Percentiles rank a stretch among this genome's conserved stretches.
phyloP scores from a whole-genome alignment of 2,888 invertebrate genomes.

The Synanthedon tipuliformis region DNA sequence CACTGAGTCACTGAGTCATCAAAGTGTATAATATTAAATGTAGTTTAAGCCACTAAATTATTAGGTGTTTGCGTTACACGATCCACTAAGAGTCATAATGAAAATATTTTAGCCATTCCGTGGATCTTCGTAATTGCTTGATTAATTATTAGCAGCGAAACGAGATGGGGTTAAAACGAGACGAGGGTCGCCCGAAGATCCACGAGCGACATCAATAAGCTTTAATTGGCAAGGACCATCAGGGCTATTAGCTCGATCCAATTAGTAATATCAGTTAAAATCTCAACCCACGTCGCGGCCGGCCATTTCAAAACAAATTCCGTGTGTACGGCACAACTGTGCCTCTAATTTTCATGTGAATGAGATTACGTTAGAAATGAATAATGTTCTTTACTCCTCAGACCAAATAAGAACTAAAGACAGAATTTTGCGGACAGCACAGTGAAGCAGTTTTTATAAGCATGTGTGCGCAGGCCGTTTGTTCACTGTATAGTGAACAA shows the following conservation, averaged over 20 bases:
- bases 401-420: too few species aligned
- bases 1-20: too few species aligned
- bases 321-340: neutral
- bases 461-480: too few species aligned
- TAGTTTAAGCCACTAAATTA: neutral
- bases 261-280: slow-evolving; percentile 48
- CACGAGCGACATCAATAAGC: slow-evolving; percentile 60
- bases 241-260: slow-evolving; percentile 50
- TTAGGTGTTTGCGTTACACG: neutral
- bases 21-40: neutral
- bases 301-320: neutral
- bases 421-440: too few species aligned
- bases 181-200: slow-evolving; percentile 56
- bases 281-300: slow-evolving; percentile 13
- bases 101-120: slow-evolving; percentile 35
- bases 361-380: too few species aligned
- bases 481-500: too few species aligned
- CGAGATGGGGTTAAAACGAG: slow-evolving; percentile 58
- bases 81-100: slow-evolving; percentile 17
- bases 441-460: too few species aligned
- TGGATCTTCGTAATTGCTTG: slow-evolving; percentile 57
- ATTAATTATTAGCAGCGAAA: slow-evolving; percentile 61
- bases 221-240: slow-evolving; percentile 60
- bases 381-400: too few species aligned
- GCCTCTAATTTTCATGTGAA: too few species aligned